These are phyloP conservation scores for Zingel zingel DNA, from an alignment of 2,113 vertebrate genomes.

Conservation along the genomic window DNA sequence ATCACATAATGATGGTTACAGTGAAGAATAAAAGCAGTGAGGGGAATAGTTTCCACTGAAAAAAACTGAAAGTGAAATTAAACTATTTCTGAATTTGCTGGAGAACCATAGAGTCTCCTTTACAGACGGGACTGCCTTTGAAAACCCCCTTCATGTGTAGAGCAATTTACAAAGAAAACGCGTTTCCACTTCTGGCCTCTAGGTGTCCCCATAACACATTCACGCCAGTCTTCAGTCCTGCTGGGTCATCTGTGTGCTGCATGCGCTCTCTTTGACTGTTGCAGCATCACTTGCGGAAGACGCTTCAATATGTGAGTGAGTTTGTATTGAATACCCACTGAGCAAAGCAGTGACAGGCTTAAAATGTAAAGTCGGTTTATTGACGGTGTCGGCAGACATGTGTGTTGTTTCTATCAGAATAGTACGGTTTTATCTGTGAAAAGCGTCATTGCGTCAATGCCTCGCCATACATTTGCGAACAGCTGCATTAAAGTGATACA, in stretches of 20 bases:
- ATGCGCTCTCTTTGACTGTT: conserved; percentile 53
- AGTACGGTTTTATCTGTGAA: not conserved
- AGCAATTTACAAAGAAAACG: not conserved
- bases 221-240: not conserved
- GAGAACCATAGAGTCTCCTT: conserved; percentile 4
- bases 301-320: conserved; percentile 51
- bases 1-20: not conserved
- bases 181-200: conserved; percentile 50
- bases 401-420: not conserved
- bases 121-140: not conserved
- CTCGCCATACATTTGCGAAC: not conserved
- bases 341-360: not conserved
- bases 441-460: not conserved
- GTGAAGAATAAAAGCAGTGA: conserved; percentile 1
- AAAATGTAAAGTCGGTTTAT: not conserved
- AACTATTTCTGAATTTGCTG: conserved; percentile 1
- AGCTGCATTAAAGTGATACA: not conserved
- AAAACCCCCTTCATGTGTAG: not conserved
- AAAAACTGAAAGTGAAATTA: not conserved
- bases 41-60: conserved; percentile 4
- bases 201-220: conserved; percentile 58
- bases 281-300: conserved; percentile 37
- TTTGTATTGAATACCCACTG: conserved; percentile 33
- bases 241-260: not conserved
- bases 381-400: rapidly evolving